A percentile compares a stretch with the other conserved stretches of the same genome.
phyloP scores from a whole-genome alignment of 2,797 vertebrate species.

The Leptatherina wallacei region DNA sequence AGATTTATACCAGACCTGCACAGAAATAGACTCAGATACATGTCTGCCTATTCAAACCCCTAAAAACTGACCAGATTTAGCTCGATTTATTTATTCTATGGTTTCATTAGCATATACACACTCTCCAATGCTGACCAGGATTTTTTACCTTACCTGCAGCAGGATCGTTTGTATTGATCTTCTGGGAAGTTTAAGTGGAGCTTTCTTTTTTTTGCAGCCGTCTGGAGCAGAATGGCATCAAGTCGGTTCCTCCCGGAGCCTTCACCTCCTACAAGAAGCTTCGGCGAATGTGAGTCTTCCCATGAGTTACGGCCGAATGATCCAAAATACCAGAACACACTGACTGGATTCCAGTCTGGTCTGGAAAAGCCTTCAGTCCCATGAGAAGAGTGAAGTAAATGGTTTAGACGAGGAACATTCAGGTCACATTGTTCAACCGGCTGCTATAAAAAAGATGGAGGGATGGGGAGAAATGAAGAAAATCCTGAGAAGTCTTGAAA shows the following conservation, averaged over 20 bases:
- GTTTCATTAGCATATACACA: too few species aligned
- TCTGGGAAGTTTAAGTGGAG: slow-evolving; percentile 1
- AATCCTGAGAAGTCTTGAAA: neutral
- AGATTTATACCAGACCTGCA: too few species aligned
- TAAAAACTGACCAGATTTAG: neutral
- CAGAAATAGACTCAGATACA: too few species aligned
- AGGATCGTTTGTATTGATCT: neutral
- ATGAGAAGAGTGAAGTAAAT: neutral
- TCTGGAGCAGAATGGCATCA: slow-evolving; percentile 96
- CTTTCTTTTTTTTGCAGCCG: slow-evolving; percentile 80
- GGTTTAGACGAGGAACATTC: neutral
- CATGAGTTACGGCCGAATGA: neutral
- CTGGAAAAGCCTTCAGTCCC: neutral
- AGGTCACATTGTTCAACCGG: neutral
- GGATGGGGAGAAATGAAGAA: neutral
- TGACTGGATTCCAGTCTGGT: neutral
- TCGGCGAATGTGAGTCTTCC: slow-evolving; percentile 90
- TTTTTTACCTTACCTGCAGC: neutral
- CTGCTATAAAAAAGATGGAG: neutral
- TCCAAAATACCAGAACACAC: neutral
- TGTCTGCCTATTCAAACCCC: too few species aligned
- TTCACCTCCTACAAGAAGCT: slow-evolving; percentile 98
- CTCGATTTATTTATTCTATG: too few species aligned
- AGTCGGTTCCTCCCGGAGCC: slow-evolving; percentile 93
- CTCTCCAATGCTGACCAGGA: neutral